Base-by-base conservation (phyloP, 2,888 invertebrate species). In the Biston stratarius region DNA sequence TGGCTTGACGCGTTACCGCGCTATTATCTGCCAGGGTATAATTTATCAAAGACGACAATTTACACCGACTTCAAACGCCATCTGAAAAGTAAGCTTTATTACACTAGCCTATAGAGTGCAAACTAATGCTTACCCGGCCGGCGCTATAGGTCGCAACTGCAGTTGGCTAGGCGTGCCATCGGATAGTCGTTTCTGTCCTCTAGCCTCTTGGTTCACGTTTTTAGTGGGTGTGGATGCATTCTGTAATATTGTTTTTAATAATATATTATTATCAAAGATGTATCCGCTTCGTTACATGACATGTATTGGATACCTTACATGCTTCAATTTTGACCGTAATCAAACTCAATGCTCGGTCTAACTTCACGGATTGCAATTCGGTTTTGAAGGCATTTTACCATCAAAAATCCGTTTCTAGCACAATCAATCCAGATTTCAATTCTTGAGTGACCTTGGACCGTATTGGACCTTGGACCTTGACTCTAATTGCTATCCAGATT, bases 101-200 rank as follows among this genome's bases (percentile, higher is more conserved):
- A 60, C 11, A 12, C 36, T 47, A 11, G 12, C 24, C 48, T 47
- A 45, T 61, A 6, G 15, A n/a, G 24, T 34, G 58, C 60, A 14
- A 45, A 14, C 14, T 51, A n/a, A 24, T n/a, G 79, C 92, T 87
- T 85, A 92, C 92, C 91, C 91, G 11, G 94, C 92, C 0, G 94
- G 93, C 10, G 94, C 94, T 33, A 94, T 93, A 0, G 94, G 91
- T 45, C 94, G 77, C 10, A 94, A 74, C 74, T 94, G 94, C 47
- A 94, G 75, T 66, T 93, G 94, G 71, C 84, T 94, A 0, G 94
- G 94, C 0, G 92, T 87, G 0, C 93, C 94, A 69, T 94, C 94
- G 0, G 94, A 92, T 33, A 94, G 71, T 58, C 94, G 83, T 67
- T 94, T 94, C 69, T 93, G 93, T 2, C 92, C 93, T 60, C 94